phyloP scores from a whole-genome alignment of 2,888 invertebrate genomes.

The Plagiodera versicolora region DNA sequence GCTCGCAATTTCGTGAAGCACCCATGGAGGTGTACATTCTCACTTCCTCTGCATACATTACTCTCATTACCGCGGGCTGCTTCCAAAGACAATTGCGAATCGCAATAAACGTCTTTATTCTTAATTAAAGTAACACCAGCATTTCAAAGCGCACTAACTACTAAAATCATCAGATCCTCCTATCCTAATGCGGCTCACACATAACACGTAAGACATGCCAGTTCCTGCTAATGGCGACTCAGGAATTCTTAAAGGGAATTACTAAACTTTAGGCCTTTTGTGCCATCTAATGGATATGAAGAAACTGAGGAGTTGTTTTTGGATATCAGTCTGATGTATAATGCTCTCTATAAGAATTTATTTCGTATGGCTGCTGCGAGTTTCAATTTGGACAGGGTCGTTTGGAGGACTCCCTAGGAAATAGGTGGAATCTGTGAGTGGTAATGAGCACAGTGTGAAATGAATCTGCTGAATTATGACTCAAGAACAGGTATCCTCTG shows the following conservation, averaged over 20 bases:
- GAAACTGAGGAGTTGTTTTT: conserved; percentile 41
- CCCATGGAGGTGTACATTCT: conserved; percentile 27
- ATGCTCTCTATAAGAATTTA: conserved; percentile 38
- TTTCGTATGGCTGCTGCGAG: conserved; percentile 11
- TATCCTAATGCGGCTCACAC: conserved; percentile 47
- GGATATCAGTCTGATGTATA: conserved; percentile 38
- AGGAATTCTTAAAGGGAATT: conserved; percentile 55
- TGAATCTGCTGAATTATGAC: background rate
- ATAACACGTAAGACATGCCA: conserved; percentile 48
- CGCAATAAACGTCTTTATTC: conserved; percentile 52
- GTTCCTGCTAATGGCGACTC: conserved; percentile 50
- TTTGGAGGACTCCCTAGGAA: background rate
- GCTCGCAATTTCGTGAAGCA: background rate
- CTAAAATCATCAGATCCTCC: conserved; percentile 49
- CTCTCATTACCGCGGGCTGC: conserved; percentile 48
- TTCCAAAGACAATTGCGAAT: conserved; percentile 51
- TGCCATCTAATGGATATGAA: conserved; percentile 49
- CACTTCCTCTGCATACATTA: conserved; percentile 44
- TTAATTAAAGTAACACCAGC: conserved; percentile 52
- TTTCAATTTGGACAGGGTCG: conserved; percentile 16
- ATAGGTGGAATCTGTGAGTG: background rate
- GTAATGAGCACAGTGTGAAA: background rate
- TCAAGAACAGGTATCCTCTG: background rate
- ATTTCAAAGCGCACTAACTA: conserved; percentile 46
- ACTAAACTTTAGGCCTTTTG: conserved; percentile 54